Percentiles rank a stretch among this genome's conserved stretches.
Evolutionary conservation across 2,797 vertebrate genomes (phyloP).

Genomic region (Gymnothorax javanicus): DNA sequence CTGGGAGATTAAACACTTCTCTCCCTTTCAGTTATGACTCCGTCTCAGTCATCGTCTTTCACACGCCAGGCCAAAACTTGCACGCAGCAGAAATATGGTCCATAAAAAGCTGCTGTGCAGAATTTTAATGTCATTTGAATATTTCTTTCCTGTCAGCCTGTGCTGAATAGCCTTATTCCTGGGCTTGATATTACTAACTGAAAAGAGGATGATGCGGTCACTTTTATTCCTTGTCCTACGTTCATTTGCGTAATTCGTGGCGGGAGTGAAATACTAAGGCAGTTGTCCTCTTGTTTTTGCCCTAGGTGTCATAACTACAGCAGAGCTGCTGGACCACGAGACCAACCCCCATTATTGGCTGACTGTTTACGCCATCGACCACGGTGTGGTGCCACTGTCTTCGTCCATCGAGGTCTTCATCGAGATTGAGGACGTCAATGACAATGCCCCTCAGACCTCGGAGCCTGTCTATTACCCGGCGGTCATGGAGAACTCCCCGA

Average conservation of each 20-base stretch:
- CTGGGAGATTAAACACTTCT: background rate
- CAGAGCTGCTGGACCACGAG: conserved; percentile 77
- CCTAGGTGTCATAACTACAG: conserved; percentile 77
- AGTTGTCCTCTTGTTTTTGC: background rate
- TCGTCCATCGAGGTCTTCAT: conserved; percentile 81
- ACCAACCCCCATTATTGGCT: conserved; percentile 81
- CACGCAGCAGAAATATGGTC: background rate
- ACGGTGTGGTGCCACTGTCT: conserved; percentile 77
- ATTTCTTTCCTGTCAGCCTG: background rate
- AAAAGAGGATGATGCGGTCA: background rate
- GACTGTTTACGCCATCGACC: conserved; percentile 79
- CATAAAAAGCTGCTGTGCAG: background rate
- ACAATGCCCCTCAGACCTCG: conserved; percentile 80
- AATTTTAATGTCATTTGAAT: conserved; percentile 3
- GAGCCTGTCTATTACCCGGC: conserved; percentile 80
- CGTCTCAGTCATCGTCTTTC: background rate
- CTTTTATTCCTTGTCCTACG: background rate
- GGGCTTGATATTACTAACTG: background rate
- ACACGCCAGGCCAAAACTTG: background rate
- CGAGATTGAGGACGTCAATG: conserved; percentile 81
- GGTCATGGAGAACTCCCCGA: conserved; percentile 80
- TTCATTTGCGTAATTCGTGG: background rate
- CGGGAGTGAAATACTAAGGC: background rate
- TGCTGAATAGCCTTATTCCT: background rate
- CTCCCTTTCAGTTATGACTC: background rate